Conservation (phyloP, 2,888 invertebrate species). For the Epirrita christyi region DNA sequence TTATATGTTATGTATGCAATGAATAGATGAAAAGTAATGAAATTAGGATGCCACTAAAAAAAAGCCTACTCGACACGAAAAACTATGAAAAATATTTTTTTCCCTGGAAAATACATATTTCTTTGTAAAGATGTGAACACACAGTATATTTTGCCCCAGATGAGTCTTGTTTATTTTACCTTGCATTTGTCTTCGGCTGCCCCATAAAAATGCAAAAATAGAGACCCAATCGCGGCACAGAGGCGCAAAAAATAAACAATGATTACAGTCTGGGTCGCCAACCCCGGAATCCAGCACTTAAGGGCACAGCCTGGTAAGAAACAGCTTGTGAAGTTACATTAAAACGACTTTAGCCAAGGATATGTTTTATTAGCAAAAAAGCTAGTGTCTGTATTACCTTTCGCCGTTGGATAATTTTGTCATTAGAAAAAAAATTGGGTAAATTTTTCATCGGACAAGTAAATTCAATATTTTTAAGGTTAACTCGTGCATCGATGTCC, state of each 20-base stretch:
- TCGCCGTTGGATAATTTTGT: too few species aligned
- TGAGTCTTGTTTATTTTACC: slow-evolving; percentile 30
- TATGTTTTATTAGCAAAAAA: too few species aligned
- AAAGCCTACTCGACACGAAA: background rate
- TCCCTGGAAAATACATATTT: background rate
- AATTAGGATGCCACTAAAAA: too few species aligned
- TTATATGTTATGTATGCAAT: too few species aligned
- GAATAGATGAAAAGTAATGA: too few species aligned
- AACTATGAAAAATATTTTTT: background rate
- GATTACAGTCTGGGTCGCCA: slow-evolving; percentile 29
- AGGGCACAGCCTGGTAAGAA: background rate
- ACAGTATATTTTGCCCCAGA: slow-evolving; percentile 15
- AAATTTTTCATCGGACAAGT: too few species aligned
- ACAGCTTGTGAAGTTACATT: slow-evolving; percentile 6
- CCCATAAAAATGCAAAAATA: slow-evolving; percentile 33
- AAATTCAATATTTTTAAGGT: too few species aligned
- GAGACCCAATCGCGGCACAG: slow-evolving; percentile 31
- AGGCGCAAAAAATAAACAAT: slow-evolving; percentile 35
- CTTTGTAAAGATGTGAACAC: slow-evolving; percentile 8
- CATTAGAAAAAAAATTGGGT: too few species aligned
- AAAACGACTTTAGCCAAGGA: too few species aligned
- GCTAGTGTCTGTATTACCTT: too few species aligned
- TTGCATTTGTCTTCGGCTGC: slow-evolving; percentile 23
- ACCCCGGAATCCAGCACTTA: slow-evolving; percentile 35
- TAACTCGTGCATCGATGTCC: too few species aligned